A percentile compares a stretch with the other conserved stretches of the same genome.
Conservation (phyloP, 1,140 invertebrate species). For the Bombus confusus region DNA sequence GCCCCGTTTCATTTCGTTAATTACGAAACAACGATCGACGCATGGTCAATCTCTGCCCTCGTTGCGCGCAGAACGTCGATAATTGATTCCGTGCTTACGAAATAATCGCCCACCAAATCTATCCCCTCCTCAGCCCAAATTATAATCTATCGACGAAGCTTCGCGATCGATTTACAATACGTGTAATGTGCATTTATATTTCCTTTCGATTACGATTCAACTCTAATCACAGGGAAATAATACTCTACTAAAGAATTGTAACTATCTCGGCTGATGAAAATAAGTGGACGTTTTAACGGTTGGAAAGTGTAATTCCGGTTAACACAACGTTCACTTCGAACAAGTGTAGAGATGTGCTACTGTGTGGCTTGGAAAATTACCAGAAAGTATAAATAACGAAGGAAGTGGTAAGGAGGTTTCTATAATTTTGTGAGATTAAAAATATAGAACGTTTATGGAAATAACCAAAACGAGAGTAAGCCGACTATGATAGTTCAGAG, state of each 20-base stretch:
- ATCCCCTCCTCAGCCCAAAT: background rate
- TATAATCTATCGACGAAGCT: background rate
- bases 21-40: background rate
- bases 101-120: background rate
- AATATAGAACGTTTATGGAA: too few relatives aligned
- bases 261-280: background rate
- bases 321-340: background rate
- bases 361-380: background rate
- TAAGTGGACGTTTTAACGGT: background rate
- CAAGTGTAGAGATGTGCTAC: too few relatives aligned
- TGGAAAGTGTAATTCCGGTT: background rate
- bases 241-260: background rate
- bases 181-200: background rate
- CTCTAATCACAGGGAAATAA: background rate
- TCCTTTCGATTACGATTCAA: background rate
- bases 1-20: background rate
- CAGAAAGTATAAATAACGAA: background rate
- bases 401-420: too few relatives aligned
- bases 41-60: too few relatives aligned
- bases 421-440: too few relatives aligned
- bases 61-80: background rate
- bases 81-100: background rate
- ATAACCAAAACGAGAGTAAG: too few relatives aligned
- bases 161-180: background rate
- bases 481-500: too few relatives aligned